Evolutionary conservation across 2,113 vertebrate genomes (phyloP).

Genomic region (Scolopax mira): DNA sequence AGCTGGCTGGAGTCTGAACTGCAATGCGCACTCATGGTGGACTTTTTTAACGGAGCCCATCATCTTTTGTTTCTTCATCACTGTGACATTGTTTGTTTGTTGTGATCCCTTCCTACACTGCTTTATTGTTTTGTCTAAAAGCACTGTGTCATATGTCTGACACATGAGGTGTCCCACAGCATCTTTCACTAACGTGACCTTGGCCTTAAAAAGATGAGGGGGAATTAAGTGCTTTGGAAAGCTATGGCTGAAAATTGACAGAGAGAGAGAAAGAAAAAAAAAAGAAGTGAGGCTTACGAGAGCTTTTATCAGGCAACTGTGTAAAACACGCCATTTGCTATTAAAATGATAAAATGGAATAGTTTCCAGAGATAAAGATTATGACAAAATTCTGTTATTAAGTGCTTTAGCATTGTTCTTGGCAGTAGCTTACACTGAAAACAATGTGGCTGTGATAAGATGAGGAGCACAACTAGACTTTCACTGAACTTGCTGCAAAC

Average conservation of each 20-base stretch:
- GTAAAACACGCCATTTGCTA: not conserved
- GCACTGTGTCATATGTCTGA: not conserved
- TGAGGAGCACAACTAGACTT: not conserved
- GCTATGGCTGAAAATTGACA: not conserved
- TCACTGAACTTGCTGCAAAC: not conserved
- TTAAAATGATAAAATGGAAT: slow-evolving; percentile 17
- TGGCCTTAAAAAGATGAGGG: not conserved
- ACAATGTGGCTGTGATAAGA: not conserved
- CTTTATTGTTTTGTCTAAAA: slow-evolving; percentile 14
- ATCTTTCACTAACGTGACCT: slow-evolving; percentile 5
- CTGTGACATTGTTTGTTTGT: not conserved
- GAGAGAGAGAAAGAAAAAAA: not conserved
- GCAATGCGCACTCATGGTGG: not conserved
- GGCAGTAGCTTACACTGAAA: not conserved
- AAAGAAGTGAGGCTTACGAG: not conserved
- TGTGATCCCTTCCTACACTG: not conserved
- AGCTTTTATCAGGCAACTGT: not conserved
- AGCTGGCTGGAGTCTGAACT: not conserved
- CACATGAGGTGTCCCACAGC: not conserved
- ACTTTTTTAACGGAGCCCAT: not conserved
- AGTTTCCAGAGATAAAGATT: slow-evolving; percentile 4
- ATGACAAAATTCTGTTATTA: not conserved
- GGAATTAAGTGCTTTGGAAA: not conserved
- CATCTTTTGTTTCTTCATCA: not conserved
- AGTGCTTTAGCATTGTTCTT: not conserved